phyloP scores from a whole-genome alignment of 2,797 vertebrate genomes.

The Phalloptychus januarius region DNA sequence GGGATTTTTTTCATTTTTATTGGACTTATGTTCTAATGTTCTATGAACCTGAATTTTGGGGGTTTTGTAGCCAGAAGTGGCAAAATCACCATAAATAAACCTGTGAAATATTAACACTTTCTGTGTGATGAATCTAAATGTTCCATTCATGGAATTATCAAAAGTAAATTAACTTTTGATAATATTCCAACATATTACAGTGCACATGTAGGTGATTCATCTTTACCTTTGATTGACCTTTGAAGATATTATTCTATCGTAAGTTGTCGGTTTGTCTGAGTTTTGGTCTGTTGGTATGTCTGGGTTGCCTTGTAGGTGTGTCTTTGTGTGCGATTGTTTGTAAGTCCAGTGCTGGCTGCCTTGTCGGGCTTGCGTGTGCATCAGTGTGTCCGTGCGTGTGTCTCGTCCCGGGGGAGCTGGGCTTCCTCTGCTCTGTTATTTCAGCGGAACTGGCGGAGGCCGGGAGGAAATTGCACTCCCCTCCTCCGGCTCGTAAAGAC shows the following conservation, averaged over 20 bases:
- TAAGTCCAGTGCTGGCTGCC: conserved; percentile 26
- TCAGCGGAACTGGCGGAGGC: conserved; percentile 81
- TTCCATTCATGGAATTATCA: neutral
- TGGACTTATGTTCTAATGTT: neutral
- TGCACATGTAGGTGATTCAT: conserved; percentile 2
- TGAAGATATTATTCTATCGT: conserved; percentile 10
- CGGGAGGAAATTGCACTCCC: conserved; percentile 86
- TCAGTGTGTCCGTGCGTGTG: conserved; percentile 49
- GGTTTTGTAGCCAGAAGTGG: neutral
- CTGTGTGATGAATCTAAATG: neutral
- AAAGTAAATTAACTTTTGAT: neutral
- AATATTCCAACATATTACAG: neutral
- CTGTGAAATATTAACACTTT: neutral
- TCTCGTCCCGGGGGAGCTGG: conserved; percentile 76
- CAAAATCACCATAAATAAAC: neutral
- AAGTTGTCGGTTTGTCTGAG: conserved; percentile 19
- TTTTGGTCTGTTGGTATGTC: conserved; percentile 16
- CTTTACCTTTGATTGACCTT: conserved; percentile 9
- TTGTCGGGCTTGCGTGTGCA: conserved; percentile 43
- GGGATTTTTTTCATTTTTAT: neutral
- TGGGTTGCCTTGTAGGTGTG: conserved; percentile 18
- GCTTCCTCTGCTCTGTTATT: conserved; percentile 83
- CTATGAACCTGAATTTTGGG: neutral
- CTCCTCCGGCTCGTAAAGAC: conserved; percentile 85
- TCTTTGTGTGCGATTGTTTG: conserved; percentile 54